A percentile compares a stretch with the other conserved stretches of the same genome.
These are phyloP conservation scores for Thalassaphorura encarpata DNA, from an alignment of 1,140 invertebrate species.

Conservation along the genomic window DNA sequence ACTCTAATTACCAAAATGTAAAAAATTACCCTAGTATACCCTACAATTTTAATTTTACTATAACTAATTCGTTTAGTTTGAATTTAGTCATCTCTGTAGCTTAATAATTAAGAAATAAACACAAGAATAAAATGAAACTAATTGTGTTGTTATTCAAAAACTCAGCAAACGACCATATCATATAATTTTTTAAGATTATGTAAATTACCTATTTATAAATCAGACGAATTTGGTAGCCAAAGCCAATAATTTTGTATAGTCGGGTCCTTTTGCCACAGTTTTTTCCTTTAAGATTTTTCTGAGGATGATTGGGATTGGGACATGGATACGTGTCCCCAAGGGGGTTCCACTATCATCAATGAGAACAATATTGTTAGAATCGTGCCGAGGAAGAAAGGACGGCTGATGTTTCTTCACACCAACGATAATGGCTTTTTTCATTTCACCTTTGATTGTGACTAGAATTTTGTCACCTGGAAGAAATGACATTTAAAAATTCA, in stretches of 20 bases:
- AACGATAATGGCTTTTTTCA: slow-evolving; percentile 90
- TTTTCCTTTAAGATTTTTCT: slow-evolving; percentile 73
- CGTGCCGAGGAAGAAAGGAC: slow-evolving; percentile 77
- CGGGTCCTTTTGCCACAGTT: slow-evolving; percentile 68
- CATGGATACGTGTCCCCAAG: slow-evolving; percentile 84
- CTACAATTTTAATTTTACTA: no score
- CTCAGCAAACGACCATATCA: no score
- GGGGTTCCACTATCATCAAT: slow-evolving; percentile 87
- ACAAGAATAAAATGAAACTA: no score
- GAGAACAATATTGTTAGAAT: slow-evolving; percentile 93
- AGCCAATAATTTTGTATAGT: slow-evolving; percentile 90
- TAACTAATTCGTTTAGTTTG: no score
- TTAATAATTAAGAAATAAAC: no score
- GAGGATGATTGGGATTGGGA: slow-evolving; percentile 87
- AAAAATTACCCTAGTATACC: no score
- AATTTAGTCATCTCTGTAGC: no score
- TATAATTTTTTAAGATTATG: not conserved
- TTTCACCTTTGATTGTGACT: slow-evolving; percentile 93
- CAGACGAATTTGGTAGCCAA: slow-evolving; percentile 89
- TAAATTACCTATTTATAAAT: slow-evolving; percentile 17
- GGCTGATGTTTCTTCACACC: slow-evolving; percentile 78
- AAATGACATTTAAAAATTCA: not conserved
- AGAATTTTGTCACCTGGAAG: slow-evolving; percentile 72
- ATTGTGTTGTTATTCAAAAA: no score
- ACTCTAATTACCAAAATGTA: no score